Conservation (phyloP, 2,797 vertebrate genomes). For the Astyanax mexicanus region DNA sequence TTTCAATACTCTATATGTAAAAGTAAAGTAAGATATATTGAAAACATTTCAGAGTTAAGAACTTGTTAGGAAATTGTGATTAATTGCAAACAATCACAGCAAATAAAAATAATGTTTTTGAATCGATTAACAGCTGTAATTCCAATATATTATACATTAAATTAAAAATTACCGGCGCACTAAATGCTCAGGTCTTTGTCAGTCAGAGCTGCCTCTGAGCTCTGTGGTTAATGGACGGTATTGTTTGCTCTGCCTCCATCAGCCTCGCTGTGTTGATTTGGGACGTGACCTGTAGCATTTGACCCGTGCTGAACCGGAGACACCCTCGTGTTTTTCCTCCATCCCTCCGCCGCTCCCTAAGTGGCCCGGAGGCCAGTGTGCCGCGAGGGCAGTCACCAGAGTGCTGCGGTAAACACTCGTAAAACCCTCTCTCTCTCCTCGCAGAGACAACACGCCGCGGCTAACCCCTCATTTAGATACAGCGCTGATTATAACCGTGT, state of each 20-base stretch:
- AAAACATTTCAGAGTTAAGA: too few relatives aligned
- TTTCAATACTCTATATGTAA: too few relatives aligned
- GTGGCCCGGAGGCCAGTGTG: conserved; percentile 38
- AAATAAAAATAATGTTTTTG: too few relatives aligned
- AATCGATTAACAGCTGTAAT: too few relatives aligned
- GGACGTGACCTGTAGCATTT: conserved; percentile 47
- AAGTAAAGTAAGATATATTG: too few relatives aligned
- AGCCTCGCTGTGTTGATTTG: conserved; percentile 55
- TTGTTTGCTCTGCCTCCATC: conserved; percentile 45
- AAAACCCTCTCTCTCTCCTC: conserved; percentile 11
- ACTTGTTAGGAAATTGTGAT: too few relatives aligned
- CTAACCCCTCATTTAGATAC: conserved; percentile 35
- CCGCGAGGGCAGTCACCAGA: conserved; percentile 21
- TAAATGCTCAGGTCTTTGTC: neutral
- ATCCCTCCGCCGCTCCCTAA: conserved; percentile 18
- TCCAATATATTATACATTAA: too few relatives aligned
- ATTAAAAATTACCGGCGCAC: too few relatives aligned
- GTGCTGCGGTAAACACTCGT: conserved; percentile 42
- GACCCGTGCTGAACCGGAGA: conserved; percentile 51
- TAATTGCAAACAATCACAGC: too few relatives aligned
- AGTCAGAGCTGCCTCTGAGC: neutral
- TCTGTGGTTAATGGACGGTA: conserved; percentile 35
- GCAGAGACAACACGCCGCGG: neutral
- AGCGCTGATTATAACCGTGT: conserved; percentile 50
- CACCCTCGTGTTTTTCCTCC: conserved; percentile 56